Conservation (phyloP, 1,140 invertebrate species). For the Camponotus pennsylvanicus region DNA sequence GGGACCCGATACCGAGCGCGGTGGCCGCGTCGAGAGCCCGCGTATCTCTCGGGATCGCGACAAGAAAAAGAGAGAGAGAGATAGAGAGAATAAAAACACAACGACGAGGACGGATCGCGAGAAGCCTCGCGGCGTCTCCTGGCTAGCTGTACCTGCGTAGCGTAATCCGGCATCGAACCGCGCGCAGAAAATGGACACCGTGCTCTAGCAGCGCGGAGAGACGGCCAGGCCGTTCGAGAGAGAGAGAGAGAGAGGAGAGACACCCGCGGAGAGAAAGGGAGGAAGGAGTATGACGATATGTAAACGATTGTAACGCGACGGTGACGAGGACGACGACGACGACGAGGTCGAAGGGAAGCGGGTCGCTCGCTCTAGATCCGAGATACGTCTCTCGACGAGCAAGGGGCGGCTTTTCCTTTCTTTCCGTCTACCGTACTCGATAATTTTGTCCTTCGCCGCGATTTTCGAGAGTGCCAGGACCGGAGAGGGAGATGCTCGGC, state of each 20-base stretch:
- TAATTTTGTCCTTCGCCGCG: not conserved
- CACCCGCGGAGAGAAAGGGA: conserved; percentile 45
- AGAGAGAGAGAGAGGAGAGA: conserved; percentile 41
- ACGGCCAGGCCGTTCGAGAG: conserved; percentile 45
- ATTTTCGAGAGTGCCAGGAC: conserved; percentile 39
- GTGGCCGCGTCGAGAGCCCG: too few relatives aligned
- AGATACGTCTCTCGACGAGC: not conserved
- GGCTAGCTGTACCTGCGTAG: not conserved
- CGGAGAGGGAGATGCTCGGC: conserved; percentile 64
- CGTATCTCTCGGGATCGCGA: conserved; percentile 21
- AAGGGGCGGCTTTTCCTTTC: too few relatives aligned
- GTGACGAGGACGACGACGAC: conserved; percentile 14
- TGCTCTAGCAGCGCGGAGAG: conserved; percentile 63
- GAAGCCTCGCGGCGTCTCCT: too few relatives aligned
- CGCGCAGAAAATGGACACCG: conserved; percentile 75
- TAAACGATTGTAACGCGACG: not conserved
- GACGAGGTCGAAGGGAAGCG: conserved; percentile 13
- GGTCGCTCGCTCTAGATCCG: conserved; percentile 7
- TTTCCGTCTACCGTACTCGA: not conserved
- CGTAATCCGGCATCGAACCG: conserved; percentile 55
- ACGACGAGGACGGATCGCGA: too few relatives aligned
- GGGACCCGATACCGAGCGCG: too few relatives aligned
- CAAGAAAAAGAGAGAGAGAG: too few relatives aligned
- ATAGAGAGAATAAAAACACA: too few relatives aligned
- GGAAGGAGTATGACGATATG: conserved; percentile 44